Evolutionary conservation across 2,888 invertebrate species (phyloP).

Genomic region (Bellardia pandia): DNA sequence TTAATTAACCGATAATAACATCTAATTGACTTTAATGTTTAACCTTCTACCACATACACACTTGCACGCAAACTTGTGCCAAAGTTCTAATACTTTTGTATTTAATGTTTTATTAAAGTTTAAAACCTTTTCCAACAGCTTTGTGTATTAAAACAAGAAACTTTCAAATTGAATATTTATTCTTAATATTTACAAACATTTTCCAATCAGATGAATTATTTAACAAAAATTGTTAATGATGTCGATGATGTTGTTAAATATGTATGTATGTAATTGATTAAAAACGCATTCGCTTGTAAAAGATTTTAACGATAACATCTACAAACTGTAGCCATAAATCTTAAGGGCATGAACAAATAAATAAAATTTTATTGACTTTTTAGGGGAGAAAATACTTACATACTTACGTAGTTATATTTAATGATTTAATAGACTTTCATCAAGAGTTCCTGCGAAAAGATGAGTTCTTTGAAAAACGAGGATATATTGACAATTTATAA

Average conservation of each 20-base stretch:
- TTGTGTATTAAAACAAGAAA: neutral
- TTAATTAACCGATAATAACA: slow-evolving; percentile 20
- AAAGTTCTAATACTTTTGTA: neutral
- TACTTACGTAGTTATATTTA: neutral
- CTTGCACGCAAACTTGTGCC: neutral
- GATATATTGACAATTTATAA: no score
- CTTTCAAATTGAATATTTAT: neutral
- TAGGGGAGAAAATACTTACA: neutral
- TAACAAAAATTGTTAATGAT: slow-evolving; percentile 9
- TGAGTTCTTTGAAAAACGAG: no score
- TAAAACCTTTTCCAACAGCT: neutral
- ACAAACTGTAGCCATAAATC: slow-evolving; percentile 21
- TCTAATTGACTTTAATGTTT: slow-evolving; percentile 3
- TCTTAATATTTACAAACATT: slow-evolving; percentile 12
- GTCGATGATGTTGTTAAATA: slow-evolving; percentile 6
- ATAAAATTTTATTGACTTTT: slow-evolving; percentile 6
- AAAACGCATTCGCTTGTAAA: slow-evolving; percentile 47
- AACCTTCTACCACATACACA: neutral
- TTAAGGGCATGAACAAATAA: slow-evolving; percentile 24
- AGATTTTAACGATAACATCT: slow-evolving; percentile 25
- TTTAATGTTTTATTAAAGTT: neutral
- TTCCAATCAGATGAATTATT: slow-evolving; percentile 8
- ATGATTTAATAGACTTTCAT: no score
- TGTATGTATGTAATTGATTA: neutral
- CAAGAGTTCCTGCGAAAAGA: no score